Evolutionary conservation across 92 coral and sea anemone genomes (phyloP), one percentile per base, ranked within the genome.

Genomic region (Porites lobata): DNA sequence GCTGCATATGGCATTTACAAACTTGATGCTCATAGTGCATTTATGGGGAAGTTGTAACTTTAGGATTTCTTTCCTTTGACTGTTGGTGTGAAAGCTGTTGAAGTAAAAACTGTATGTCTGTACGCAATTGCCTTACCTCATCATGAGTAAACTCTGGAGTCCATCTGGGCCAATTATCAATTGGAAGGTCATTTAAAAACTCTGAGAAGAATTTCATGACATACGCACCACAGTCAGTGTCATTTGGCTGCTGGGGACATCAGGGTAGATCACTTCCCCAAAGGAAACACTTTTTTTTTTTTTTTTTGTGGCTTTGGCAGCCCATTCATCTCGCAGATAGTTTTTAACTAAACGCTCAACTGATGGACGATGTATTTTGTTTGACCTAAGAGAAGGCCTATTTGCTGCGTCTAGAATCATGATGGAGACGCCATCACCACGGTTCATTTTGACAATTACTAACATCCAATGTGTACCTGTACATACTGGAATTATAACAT

Each of bases 401-500:
- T 72, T 43, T 43, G 76, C 57, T 15, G 76, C 43, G 76, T 72
- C 76, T 47, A 72, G 18, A 4, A 75, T 75, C 65, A 24, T 75
- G 3, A 75, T 56, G 4, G 22, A 54, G 43, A 51, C 50, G 57
- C 24, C 79, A 75, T 15, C 24, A 53, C 65, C 79, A 53, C 15
- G n/a, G 79, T 75, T 75, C 65, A 75, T 75, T 75, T 75, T 75
- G 8, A 54, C 22, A 75, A 75, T 75, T 2, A 75, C 11, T n/a
- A 75, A 21, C 22, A 75, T 75, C 79, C 79, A 75, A 9, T 75
- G 66, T 6, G 18, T 8, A 53, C 79, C 79, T 1, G 65, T 20
- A 75, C 79, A 75, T 53, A 75, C 79, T 75, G 79, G 66, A 54
- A 75, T 53, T 8, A 75, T 10, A 11, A 75, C 79, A 53, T 53